A percentile compares a stretch with the other conserved stretches of the same genome.
These are phyloP conservation scores for Lepidurus arcticus DNA, from an alignment of 1,140 invertebrate genomes.

Conservation along the genomic window DNA sequence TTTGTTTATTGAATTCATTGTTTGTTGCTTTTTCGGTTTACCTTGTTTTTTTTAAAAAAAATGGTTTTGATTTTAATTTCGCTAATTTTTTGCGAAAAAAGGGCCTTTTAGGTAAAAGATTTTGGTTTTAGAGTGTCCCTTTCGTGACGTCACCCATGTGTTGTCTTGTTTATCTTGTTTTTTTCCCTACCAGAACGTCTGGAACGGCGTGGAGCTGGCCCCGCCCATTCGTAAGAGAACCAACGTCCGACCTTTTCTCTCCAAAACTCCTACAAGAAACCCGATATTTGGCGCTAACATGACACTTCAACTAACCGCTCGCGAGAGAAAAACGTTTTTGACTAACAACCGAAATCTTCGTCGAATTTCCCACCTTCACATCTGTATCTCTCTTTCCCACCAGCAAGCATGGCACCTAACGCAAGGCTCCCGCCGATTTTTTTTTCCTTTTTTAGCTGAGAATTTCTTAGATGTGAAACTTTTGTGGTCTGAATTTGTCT, in stretches of 20 bases:
- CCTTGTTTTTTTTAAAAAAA: background rate
- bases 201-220: slow-evolving; percentile 16
- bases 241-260: background rate
- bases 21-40: background rate
- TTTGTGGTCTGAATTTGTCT: slow-evolving; percentile 25
- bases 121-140: background rate
- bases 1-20: background rate
- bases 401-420: background rate
- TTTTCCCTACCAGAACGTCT: background rate
- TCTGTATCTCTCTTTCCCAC: background rate
- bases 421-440: background rate
- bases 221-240: slow-evolving; percentile 5
- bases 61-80: too few relatives aligned
- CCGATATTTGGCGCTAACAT: too few relatives aligned
- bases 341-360: background rate
- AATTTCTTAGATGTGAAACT: background rate
- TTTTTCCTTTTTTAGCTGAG: background rate
- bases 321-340: background rate
- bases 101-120: background rate
- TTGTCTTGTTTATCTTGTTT: slow-evolving; percentile 2
- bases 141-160: slow-evolving; percentile 5
- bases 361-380: background rate
- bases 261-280: background rate
- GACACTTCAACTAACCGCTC: too few relatives aligned
- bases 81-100: background rate